These are phyloP conservation scores for Macaria liturata DNA, from an alignment of 2,888 invertebrate genomes.

Conservation along the genomic window DNA sequence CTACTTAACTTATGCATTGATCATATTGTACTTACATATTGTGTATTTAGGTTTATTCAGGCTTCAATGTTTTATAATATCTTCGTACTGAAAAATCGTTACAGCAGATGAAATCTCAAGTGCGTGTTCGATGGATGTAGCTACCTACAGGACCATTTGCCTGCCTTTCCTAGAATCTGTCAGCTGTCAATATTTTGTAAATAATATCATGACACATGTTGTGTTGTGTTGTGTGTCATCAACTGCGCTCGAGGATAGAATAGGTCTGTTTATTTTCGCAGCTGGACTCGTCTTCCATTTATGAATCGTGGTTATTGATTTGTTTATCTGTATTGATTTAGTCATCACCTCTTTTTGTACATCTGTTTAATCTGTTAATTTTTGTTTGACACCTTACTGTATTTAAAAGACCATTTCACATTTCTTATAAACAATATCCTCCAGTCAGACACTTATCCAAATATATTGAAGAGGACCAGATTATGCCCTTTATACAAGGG, in stretches of 20 bases:
- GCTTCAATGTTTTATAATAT: not conserved
- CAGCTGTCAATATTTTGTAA: slow-evolving; percentile 41
- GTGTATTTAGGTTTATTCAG: too few relatives aligned
- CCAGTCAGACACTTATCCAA: too few relatives aligned
- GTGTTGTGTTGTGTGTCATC: slow-evolving; percentile 49
- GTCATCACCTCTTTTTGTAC: not conserved
- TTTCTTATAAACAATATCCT: too few relatives aligned
- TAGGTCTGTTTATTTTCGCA: slow-evolving; percentile 19
- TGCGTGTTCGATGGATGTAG: not conserved
- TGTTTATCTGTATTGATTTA: not conserved
- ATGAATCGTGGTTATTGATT: not conserved
- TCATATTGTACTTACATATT: too few relatives aligned
- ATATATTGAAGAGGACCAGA: too few relatives aligned
- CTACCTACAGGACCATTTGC: slow-evolving; percentile 26
- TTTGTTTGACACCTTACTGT: too few relatives aligned
- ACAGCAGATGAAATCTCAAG: too few relatives aligned
- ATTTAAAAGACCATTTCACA: too few relatives aligned
- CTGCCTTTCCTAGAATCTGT: slow-evolving; percentile 38
- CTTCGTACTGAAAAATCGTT: not conserved
- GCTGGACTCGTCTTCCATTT: not conserved
- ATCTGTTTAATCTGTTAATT: too few relatives aligned
- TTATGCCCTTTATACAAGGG: too few relatives aligned
- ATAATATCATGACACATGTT: slow-evolving; percentile 37
- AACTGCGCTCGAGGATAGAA: slow-evolving; percentile 14
- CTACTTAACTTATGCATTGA: too few relatives aligned